A percentile compares a stretch with the other conserved stretches of the same genome.
Evolutionary conservation across 1,140 invertebrate species (phyloP).

Genomic region (Streblospio benedicti): DNA sequence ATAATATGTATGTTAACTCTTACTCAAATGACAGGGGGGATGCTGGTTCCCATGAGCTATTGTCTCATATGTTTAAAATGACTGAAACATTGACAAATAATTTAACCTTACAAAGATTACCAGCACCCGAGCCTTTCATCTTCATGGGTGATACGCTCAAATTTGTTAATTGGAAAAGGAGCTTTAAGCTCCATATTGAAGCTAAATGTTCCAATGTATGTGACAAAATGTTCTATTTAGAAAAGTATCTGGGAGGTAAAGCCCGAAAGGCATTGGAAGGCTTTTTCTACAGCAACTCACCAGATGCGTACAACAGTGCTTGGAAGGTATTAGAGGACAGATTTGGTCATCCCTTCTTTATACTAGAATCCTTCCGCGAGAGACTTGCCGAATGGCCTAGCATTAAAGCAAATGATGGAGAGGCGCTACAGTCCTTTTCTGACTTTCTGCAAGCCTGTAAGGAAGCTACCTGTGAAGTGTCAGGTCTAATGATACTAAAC

Average conservation of each 20-base stretch:
- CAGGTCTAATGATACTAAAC: slow-evolving; percentile 17
- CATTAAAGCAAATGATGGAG: slow-evolving; percentile 10
- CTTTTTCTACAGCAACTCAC: slow-evolving; percentile 2
- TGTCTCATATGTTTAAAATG: too few relatives aligned
- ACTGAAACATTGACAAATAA: too few relatives aligned
- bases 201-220: not conserved
- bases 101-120: too few relatives aligned
- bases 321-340: not conserved
- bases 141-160: slow-evolving; percentile 21
- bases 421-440: slow-evolving; percentile 14
- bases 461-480: slow-evolving; percentile 13
- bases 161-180: slow-evolving; percentile 10
- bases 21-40: too few relatives aligned
- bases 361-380: slow-evolving; percentile 8
- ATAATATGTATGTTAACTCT: too few relatives aligned
- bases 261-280: slow-evolving; percentile 3
- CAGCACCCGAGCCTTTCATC: slow-evolving; percentile 19
- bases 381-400: slow-evolving; percentile 7
- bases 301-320: not conserved
- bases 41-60: too few relatives aligned
- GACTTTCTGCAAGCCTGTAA: slow-evolving; percentile 23
- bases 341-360: not conserved
- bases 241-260: slow-evolving; percentile 2
- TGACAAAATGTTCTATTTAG: slow-evolving; percentile 7
- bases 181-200: slow-evolving; percentile 4